phyloP scores from a whole-genome alignment of 2,888 invertebrate species.

The Drosophila macrospina region DNA sequence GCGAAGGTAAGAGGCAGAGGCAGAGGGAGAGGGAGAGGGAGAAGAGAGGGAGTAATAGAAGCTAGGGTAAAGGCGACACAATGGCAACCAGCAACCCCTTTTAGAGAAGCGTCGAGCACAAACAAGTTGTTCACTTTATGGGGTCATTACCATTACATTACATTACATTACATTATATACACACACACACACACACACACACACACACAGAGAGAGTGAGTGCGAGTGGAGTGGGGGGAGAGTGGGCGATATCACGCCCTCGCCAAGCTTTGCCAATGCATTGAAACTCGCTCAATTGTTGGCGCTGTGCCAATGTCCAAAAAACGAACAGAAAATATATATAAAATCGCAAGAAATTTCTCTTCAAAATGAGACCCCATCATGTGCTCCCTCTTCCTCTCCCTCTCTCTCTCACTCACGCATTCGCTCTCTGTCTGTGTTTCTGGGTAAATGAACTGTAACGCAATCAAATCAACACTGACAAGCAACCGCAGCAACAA shows the following conservation, averaged over 20 bases:
- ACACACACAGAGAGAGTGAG: not conserved
- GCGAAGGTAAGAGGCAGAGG: not conserved
- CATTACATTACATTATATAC: slow-evolving; percentile 61
- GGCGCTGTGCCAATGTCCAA: slow-evolving; percentile 61
- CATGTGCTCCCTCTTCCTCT: slow-evolving; percentile 41
- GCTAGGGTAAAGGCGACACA: slow-evolving; percentile 49
- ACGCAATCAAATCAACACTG: slow-evolving; percentile 79
- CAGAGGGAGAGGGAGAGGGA: not conserved
- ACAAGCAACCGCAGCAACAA: slow-evolving; percentile 29
- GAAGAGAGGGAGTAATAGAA: not conserved
- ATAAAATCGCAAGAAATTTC: slow-evolving; percentile 1
- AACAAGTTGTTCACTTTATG: slow-evolving; percentile 81
- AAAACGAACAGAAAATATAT: not conserved
- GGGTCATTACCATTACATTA: slow-evolving; percentile 80
- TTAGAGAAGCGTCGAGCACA: slow-evolving; percentile 53
- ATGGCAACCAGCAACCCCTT: slow-evolving; percentile 66
- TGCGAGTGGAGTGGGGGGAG: not conserved
- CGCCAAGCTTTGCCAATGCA: slow-evolving; percentile 66
- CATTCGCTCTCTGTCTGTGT: not conserved
- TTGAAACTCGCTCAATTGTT: slow-evolving; percentile 78
- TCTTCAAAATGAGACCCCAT: slow-evolving; percentile 75
- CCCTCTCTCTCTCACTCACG: not conserved
- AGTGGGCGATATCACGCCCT: slow-evolving; percentile 27
- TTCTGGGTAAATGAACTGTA: slow-evolving; percentile 79
- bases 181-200: slow-evolving; percentile 22